A percentile compares a stretch with the other conserved stretches of the same genome.
phyloP scores from a whole-genome alignment of 2,113 vertebrate species.

The Gila orcuttii region DNA sequence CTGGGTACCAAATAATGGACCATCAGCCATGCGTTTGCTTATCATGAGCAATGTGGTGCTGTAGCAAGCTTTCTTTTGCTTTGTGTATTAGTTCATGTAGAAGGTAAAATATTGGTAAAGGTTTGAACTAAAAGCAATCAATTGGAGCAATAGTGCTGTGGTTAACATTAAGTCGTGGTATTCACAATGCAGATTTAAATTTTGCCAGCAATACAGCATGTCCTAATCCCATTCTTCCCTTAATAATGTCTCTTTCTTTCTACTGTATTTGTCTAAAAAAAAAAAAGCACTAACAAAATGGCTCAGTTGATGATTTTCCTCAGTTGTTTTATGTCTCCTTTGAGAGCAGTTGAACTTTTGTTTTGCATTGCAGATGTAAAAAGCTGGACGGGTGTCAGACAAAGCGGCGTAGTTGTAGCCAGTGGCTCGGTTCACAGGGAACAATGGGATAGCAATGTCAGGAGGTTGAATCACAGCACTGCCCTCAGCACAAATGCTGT shows the following conservation, averaged over 20 bases:
- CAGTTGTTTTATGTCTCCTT: slow-evolving; percentile 7
- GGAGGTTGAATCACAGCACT: slow-evolving; percentile 39
- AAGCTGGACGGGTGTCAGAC: slow-evolving; percentile 12
- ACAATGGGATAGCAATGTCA: slow-evolving; percentile 51
- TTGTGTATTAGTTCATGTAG: not conserved
- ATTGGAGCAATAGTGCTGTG: not conserved
- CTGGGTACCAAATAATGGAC: slow-evolving; percentile 11
- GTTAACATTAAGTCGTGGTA: not conserved
- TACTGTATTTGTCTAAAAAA: slow-evolving; percentile 8
- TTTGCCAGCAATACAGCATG: not conserved
- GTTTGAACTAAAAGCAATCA: slow-evolving; percentile 12
- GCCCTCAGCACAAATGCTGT: slow-evolving; percentile 9
- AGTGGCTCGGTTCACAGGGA: slow-evolving; percentile 52
- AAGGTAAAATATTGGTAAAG: not conserved
- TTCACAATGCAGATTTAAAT: not conserved
- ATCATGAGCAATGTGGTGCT: not conserved
- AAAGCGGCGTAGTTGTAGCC: slow-evolving; percentile 40
- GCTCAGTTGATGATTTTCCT: slow-evolving; percentile 15
- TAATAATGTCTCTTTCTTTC: not conserved
- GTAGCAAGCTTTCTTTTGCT: slow-evolving; percentile 5
- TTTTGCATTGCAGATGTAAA: slow-evolving; percentile 58
- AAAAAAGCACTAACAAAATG: not conserved
- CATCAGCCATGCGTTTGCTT: slow-evolving; percentile 1
- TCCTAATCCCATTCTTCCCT: not conserved
- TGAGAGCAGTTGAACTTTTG: slow-evolving; percentile 44